Base-by-base conservation (phyloP, 2,888 invertebrate species). In the Ectobius pallidus region DNA sequence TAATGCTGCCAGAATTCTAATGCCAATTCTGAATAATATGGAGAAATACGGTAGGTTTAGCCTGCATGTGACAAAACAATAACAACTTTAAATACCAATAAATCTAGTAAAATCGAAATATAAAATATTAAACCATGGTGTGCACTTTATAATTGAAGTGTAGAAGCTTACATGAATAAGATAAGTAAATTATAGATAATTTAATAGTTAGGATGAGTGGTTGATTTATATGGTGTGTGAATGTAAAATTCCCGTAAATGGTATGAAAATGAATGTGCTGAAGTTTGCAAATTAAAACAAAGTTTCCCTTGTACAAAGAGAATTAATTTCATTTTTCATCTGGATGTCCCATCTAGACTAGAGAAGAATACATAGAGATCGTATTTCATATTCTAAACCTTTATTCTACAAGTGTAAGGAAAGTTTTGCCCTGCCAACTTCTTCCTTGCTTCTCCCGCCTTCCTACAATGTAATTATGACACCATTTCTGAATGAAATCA, bases 401-500 rank as follows among this genome's bases (percentile, higher is more conserved):
- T 61, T 25, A 7, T 52, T 39, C 39, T 9, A 6, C 39, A 14
- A 6, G 39, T 52, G 52, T 22, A 22, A 20, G 63, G 63, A 63
- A 63, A 63, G 32, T 63, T 42, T 42, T n/a, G n/a, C n/a, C n/a
- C n/a, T n/a, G n/a, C n/a, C 27, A 58, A 63, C 63, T 39, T 25
- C 58, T 39, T 14, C 39, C 6, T 39, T 14, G 39, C 39, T 9
- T 39, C 52, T 20, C 52, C 9, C 14, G n/a, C 22, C 16, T 42
- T 63, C 22, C n/a, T n/a, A n/a, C n/a, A n/a, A n/a, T 39, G n/a
- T 63, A 63, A 63, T 63, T 63, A 63, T 63, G 63, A 63, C 22
- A 63, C 22, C 44, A 49, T 39, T 63, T 68, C 69, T 72, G 34
- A 55, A 72, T 63, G 72, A 72, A 72, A 72, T 72, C 72, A 44